A percentile compares a stretch with the other conserved stretches of the same genome.
phyloP scores from a whole-genome alignment of 2,113 vertebrate genomes.

The Ciconia boyciana region DNA sequence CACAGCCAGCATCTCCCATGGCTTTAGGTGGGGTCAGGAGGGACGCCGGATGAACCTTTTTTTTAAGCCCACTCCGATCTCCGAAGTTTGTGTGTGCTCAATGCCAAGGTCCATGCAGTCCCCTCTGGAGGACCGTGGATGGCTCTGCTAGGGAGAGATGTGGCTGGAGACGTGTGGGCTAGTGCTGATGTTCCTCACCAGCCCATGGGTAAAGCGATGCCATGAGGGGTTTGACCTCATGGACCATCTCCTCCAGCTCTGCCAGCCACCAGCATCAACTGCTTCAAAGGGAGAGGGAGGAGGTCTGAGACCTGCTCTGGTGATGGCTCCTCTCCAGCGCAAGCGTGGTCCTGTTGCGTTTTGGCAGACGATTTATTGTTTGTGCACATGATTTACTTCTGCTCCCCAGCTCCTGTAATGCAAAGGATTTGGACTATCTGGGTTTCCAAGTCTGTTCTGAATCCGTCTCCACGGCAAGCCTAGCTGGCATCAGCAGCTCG shows the following conservation, averaged over 20 bases:
- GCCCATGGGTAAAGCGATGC: background rate
- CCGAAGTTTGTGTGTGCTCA: background rate
- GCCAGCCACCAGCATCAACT: background rate
- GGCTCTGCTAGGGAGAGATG: background rate
- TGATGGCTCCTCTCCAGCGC: background rate
- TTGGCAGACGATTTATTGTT: background rate
- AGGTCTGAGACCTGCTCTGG: background rate
- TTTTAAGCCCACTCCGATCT: rapidly evolving
- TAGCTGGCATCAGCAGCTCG: background rate
- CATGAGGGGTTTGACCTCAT: background rate
- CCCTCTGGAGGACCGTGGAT: background rate
- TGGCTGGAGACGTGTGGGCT: rapidly evolving
- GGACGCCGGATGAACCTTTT: background rate
- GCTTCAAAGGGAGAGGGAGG: background rate
- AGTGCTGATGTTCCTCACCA: background rate
- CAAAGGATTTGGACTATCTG: background rate
- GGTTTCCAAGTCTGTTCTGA: background rate
- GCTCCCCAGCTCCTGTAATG: background rate
- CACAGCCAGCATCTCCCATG: background rate
- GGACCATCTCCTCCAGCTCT: background rate
- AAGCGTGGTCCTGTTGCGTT: background rate
- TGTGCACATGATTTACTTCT: background rate
- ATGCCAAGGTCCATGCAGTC: too few relatives aligned
- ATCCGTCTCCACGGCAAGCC: background rate
- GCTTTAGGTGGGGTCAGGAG: background rate